Evolutionary conservation across 2,113 vertebrate species (phyloP).

Genomic region (Pimephales promelas): DNA sequence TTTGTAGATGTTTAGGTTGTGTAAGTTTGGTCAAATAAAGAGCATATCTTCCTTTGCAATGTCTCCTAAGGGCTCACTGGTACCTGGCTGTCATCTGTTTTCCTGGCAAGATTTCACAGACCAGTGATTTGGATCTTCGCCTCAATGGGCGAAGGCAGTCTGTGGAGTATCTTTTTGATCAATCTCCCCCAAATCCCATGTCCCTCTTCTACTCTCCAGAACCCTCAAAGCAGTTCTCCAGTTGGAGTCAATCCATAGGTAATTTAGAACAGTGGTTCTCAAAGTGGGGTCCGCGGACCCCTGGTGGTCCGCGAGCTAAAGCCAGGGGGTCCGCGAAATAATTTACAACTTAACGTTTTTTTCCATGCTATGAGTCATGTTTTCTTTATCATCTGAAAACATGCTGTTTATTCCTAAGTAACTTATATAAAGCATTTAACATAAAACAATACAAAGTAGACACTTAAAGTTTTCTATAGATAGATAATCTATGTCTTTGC

Average conservation of each 20-base stretch:
- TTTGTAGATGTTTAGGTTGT: background rate
- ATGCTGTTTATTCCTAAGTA: too few species aligned
- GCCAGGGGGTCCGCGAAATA: too few species aligned
- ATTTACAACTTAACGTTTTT: too few species aligned
- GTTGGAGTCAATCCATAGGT: constrained; percentile 56
- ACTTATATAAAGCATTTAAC: too few species aligned
- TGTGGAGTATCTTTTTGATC: constrained; percentile 12
- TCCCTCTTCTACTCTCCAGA: constrained; percentile 54
- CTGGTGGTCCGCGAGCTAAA: too few species aligned
- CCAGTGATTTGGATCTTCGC: background rate
- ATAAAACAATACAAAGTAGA: too few species aligned
- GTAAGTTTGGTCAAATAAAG: background rate
- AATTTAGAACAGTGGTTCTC: too few species aligned
- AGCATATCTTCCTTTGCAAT: background rate
- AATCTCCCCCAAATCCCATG: constrained; percentile 53
- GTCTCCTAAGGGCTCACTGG: constrained; percentile 82
- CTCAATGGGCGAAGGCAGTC: background rate
- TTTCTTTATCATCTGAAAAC: too few species aligned
- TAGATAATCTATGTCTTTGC: too few species aligned
- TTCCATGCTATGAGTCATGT: too few species aligned
- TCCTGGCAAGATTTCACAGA: constrained; percentile 72
- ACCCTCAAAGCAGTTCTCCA: constrained; percentile 7
- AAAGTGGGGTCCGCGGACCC: too few species aligned
- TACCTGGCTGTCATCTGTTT: constrained; percentile 91
- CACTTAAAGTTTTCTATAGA: too few species aligned